Percentiles rank a stretch among this genome's conserved stretches.
Evolutionary conservation across 2,888 invertebrate species (phyloP).

Genomic region (Cryptocephalus moraei): DNA sequence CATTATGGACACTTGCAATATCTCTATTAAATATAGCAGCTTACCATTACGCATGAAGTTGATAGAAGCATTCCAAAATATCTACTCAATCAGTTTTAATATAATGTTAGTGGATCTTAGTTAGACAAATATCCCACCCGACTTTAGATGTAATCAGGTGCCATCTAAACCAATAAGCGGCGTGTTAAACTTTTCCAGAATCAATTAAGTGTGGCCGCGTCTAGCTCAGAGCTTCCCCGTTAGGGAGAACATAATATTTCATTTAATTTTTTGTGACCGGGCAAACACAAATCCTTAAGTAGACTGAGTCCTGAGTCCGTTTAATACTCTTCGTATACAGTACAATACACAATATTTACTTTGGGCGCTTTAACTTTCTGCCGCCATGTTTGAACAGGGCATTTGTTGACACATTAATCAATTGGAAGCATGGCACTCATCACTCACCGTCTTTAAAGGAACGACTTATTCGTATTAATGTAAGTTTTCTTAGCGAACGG

Average conservation of each 20-base stretch:
- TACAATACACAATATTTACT: constrained; percentile 23
- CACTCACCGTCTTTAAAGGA: constrained; percentile 7
- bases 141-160: too few relatives aligned
- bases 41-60: too few relatives aligned
- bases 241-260: constrained; percentile 26
- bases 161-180: too few relatives aligned
- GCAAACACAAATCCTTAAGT: constrained; percentile 26
- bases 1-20: too few relatives aligned
- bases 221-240: constrained; percentile 2
- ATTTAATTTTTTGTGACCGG: constrained; percentile 28
- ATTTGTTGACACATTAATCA: constrained; percentile 28
- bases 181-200: constrained; percentile 4
- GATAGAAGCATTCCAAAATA: too few relatives aligned
- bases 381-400: constrained; percentile 30
- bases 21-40: too few relatives aligned
- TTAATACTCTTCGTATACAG: constrained; percentile 32
- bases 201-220: constrained; percentile 9
- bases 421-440: constrained; percentile 21
- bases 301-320: constrained; percentile 23
- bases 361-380: constrained; percentile 26
- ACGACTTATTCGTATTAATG: too few relatives aligned
- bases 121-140: too few relatives aligned
- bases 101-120: too few relatives aligned
- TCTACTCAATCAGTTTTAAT: too few relatives aligned
- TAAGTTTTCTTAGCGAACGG: too few relatives aligned